Conservation (phyloP, 2,797 vertebrate species). For the Lophotriccus pileatus region DNA sequence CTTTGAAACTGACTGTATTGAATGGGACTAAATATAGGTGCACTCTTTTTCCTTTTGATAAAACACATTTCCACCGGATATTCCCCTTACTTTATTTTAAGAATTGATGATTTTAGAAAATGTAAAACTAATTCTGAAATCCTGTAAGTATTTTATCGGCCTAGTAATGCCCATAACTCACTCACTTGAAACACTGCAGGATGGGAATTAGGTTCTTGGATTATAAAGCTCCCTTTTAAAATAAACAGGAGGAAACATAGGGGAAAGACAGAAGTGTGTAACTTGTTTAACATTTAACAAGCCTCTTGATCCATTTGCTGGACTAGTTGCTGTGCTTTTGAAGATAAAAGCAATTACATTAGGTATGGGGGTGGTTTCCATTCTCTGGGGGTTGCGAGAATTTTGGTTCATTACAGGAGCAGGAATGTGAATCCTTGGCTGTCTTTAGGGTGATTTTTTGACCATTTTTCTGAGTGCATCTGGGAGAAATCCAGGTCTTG, state of each 20-base stretch:
- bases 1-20: constrained; percentile 14
- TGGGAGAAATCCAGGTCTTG: constrained; percentile 1
- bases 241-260: constrained; percentile 64
- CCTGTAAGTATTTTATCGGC: constrained; percentile 61
- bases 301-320: constrained; percentile 39
- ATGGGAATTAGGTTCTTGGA: constrained; percentile 63
- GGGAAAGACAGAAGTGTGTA: constrained; percentile 24
- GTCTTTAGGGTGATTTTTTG: background rate
- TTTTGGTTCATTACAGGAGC: constrained; percentile 13
- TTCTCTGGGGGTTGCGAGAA: background rate
- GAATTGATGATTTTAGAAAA: constrained; percentile 52
- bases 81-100: constrained; percentile 58
- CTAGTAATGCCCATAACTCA: constrained; percentile 48
- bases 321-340: constrained; percentile 36
- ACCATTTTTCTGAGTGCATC: background rate
- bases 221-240: constrained; percentile 60
- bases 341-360: constrained; percentile 40
- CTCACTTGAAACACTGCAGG: constrained; percentile 48
- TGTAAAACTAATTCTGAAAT: constrained; percentile 54
- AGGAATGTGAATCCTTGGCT: background rate
- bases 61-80: constrained; percentile 57
- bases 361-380: background rate
- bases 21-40: constrained; percentile 32
- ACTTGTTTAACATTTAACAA: constrained; percentile 67
- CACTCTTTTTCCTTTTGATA: constrained; percentile 58